Evolutionary conservation across 2,888 invertebrate species (phyloP).

Genomic region (Lydus trimaculatus): DNA sequence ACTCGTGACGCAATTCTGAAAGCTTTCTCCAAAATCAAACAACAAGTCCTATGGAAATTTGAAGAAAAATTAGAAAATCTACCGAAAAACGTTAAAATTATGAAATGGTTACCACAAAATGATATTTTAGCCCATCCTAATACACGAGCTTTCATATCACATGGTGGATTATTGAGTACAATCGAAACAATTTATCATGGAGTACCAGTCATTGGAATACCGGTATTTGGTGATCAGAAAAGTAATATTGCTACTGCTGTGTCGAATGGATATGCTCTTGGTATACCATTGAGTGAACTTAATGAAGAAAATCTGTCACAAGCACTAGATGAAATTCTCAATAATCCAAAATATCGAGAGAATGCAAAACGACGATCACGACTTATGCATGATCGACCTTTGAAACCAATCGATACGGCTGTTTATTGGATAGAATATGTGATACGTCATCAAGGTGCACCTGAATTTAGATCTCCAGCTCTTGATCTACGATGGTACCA

Average conservation of each 20-base stretch:
- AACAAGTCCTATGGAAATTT: constrained; percentile 63
- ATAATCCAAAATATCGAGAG: constrained; percentile 32
- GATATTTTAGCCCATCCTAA: constrained; percentile 61
- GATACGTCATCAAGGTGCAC: constrained; percentile 23
- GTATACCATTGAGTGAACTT: constrained; percentile 24
- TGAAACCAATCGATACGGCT: constrained; percentile 27
- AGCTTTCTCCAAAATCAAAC: constrained; percentile 66
- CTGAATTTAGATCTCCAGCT: constrained; percentile 23
- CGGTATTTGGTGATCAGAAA: constrained; percentile 63
- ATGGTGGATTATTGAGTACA: constrained; percentile 66
- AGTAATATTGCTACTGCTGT: constrained; percentile 60
- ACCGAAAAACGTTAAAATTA: constrained; percentile 57
- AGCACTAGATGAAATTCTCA: constrained; percentile 28
- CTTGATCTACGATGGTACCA: constrained; percentile 29
- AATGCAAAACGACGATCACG: constrained; percentile 34
- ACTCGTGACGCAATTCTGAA: constrained; percentile 64
- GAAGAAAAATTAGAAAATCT: constrained; percentile 56
- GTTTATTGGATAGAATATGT: constrained; percentile 31
- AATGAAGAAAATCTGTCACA: constrained; percentile 24
- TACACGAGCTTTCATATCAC: constrained; percentile 65
- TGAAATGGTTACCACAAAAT: constrained; percentile 52
- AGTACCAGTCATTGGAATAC: constrained; percentile 63
- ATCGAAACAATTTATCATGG: constrained; percentile 63
- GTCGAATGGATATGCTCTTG: constrained; percentile 31
- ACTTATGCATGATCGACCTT: constrained; percentile 39